These are phyloP conservation scores for Hipposideros armiger DNA, from an alignment of 2,113 vertebrate species.

Conservation along the genomic window DNA sequence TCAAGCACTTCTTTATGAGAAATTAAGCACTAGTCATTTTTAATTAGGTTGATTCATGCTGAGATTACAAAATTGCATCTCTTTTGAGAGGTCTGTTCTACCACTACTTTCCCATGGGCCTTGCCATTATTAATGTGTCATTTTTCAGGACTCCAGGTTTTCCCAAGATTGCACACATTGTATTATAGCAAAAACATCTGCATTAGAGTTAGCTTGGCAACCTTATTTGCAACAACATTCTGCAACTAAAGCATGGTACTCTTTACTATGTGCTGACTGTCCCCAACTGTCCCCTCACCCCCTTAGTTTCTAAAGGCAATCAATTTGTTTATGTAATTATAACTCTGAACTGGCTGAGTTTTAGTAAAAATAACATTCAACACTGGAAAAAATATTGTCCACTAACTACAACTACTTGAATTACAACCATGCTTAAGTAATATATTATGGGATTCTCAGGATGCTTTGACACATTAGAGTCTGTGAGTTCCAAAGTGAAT, in stretches of 20 bases:
- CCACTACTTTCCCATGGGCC: not conserved
- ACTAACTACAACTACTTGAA: conserved; percentile 5
- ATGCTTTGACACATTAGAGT: not conserved
- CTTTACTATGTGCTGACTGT: not conserved
- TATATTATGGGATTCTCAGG: not conserved
- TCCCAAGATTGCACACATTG: not conserved
- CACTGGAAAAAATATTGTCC: conserved; percentile 1
- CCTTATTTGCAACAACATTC: conserved; percentile 69
- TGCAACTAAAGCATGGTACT: conserved; percentile 45
- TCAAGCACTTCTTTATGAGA: not conserved
- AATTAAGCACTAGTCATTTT: conserved; percentile 26
- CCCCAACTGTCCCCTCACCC: not conserved
- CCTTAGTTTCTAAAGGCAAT: not conserved
- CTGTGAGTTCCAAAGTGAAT: conserved; percentile 24
- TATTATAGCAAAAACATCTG: not conserved
- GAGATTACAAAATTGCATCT: not conserved
- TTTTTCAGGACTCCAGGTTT: conserved; percentile 29
- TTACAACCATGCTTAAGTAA: conserved; percentile 8
- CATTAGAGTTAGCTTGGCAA: conserved; percentile 65
- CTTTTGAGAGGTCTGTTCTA: not conserved
- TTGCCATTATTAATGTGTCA: conserved; percentile 13
- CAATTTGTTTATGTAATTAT: not conserved
- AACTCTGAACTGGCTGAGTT: conserved; percentile 14
- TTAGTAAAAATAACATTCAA: conserved; percentile 34
- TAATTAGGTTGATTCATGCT: not conserved